phyloP scores from a whole-genome alignment of 1,140 invertebrate genomes.

The Calosoma granatense region DNA sequence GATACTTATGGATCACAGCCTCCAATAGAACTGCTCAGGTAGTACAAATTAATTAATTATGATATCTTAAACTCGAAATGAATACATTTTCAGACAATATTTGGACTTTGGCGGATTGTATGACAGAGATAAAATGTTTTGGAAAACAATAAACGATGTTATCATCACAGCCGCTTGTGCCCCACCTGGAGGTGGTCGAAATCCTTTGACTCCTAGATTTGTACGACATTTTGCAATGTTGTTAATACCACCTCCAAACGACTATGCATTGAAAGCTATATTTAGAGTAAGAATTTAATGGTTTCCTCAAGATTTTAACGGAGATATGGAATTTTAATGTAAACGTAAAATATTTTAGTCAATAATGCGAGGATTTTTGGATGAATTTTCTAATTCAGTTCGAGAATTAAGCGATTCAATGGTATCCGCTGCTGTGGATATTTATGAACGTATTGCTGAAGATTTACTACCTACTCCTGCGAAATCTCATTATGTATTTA shows the following conservation, averaged over 20 bases:
- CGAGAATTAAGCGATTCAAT: constrained; percentile 57
- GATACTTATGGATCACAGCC: constrained; percentile 82
- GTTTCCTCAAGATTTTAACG: constrained; percentile 5
- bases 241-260: constrained; percentile 61
- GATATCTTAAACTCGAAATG: too few species aligned
- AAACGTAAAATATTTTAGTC: too few species aligned
- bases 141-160: constrained; percentile 78
- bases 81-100: constrained; percentile 51
- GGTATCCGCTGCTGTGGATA: constrained; percentile 65
- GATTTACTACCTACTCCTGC: constrained; percentile 76
- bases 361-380: constrained; percentile 65
- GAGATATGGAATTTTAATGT: neutral
- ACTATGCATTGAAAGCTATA: constrained; percentile 68
- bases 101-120: constrained; percentile 76
- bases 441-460: constrained; percentile 66
- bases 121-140: constrained; percentile 75
- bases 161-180: constrained; percentile 75
- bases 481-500: constrained; percentile 89
- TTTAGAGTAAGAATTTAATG: constrained; percentile 49
- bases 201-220: constrained; percentile 72
- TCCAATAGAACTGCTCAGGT: constrained; percentile 77
- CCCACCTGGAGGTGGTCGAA: constrained; percentile 79
- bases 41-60: constrained; percentile 13
- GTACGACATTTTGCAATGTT: constrained; percentile 75
- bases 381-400: constrained; percentile 62